Evolutionary conservation across 2,113 vertebrate genomes (phyloP).

Genomic region (Charina bottae): DNA sequence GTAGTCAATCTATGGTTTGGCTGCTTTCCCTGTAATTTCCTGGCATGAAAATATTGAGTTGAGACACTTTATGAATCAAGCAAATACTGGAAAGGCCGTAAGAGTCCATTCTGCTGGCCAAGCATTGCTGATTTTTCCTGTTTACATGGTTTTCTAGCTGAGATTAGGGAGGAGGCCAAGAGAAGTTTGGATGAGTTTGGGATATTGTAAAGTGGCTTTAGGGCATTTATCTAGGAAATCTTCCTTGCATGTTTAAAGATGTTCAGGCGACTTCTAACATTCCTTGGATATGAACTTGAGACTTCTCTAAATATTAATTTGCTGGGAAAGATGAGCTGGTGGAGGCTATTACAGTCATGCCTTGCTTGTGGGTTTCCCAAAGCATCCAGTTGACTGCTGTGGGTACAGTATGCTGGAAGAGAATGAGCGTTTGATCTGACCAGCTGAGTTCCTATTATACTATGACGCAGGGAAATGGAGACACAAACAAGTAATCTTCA

Average conservation of each 20-base stretch:
- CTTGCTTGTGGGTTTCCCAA: neutral
- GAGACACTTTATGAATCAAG: constrained; percentile 24
- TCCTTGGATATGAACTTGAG: neutral
- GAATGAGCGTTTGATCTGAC: neutral
- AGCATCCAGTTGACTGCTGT: neutral
- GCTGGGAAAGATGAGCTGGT: neutral
- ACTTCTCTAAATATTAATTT: neutral
- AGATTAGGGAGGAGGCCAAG: constrained; percentile 2
- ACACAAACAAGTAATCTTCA: neutral
- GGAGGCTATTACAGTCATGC: neutral
- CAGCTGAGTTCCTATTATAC: neutral
- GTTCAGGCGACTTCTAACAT: neutral
- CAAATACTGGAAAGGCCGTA: neutral
- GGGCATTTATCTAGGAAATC: neutral
- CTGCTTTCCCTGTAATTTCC: constrained; percentile 29
- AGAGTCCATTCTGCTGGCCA: constrained; percentile 18
- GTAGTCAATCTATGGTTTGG: constrained; percentile 8
- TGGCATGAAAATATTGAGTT: constrained; percentile 33
- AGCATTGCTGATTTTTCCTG: constrained; percentile 29
- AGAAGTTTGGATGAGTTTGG: neutral
- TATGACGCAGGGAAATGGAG: neutral
- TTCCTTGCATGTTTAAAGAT: neutral
- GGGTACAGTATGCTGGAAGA: neutral
- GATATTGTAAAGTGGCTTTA: neutral
- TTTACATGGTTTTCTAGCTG: constrained; percentile 30